Evolutionary conservation across 2,113 vertebrate genomes (phyloP).

Genomic region (Tympanuchus pallidicinctus): DNA sequence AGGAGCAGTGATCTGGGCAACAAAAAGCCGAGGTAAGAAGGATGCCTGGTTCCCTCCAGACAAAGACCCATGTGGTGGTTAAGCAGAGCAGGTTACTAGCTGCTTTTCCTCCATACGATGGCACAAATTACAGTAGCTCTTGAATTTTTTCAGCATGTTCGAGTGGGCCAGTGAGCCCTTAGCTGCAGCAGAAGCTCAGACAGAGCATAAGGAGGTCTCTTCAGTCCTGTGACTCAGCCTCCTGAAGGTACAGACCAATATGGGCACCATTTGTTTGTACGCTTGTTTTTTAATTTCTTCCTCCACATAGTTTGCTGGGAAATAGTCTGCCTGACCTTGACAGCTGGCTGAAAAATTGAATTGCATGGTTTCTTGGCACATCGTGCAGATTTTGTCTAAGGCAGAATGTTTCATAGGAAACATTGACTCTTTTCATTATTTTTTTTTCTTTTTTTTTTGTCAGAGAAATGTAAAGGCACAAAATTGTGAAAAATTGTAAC

Average conservation of each 20-base stretch:
- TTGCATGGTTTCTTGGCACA: constrained; percentile 14
- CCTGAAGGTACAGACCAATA: background rate
- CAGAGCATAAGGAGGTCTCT: background rate
- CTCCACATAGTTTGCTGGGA: background rate
- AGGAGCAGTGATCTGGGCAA: fast-evolving
- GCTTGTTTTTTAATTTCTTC: background rate
- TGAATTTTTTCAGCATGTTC: background rate
- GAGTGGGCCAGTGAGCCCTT: background rate
- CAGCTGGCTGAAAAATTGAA: constrained; percentile 37
- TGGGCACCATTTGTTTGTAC: background rate
- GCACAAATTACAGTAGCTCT: background rate
- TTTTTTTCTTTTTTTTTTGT: background rate
- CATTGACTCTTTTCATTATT: background rate
- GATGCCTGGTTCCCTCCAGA: fast-evolving
- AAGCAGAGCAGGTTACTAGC: background rate
- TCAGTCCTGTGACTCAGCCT: background rate
- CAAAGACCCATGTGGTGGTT: background rate
- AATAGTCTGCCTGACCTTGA: constrained; percentile 42
- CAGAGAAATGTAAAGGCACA: background rate
- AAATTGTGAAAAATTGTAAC: background rate
- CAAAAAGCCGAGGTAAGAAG: background rate
- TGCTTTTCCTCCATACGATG: background rate
- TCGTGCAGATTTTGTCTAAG: background rate
- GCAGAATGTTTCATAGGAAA: background rate
- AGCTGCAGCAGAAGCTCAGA: background rate